A percentile compares a stretch with the other conserved stretches of the same genome.
These are phyloP conservation scores for Ovis aries DNA, from an alignment of 2,113 vertebrate species.

Conservation along the genomic window ARS-UI_Ramb_v3.0 NC_056076.1:58267501-58268000, in stretches of 20 bases:
- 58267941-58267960: rapidly evolving
- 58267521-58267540: too few species aligned
- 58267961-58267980: not conserved
- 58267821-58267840: not conserved
- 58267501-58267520: too few species aligned
- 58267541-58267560: too few species aligned
- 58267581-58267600: not conserved
- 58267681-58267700: not conserved
- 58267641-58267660: not conserved
- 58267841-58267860: not conserved
- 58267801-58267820: not conserved
- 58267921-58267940: not conserved
- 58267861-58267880: rapidly evolving
- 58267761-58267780: not conserved
- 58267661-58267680: not conserved
- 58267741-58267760: not conserved
- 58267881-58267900: not conserved
- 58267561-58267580: too few species aligned
- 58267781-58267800: not conserved
- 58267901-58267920: not conserved
- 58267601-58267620: not conserved
- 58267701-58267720: not conserved
- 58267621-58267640: not conserved
- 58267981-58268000: not conserved
- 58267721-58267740: not conserved